These are phyloP conservation scores for Metridium senile DNA, from an alignment of 92 coral and sea anemone genomes.

Conservation along the genomic window DNA sequence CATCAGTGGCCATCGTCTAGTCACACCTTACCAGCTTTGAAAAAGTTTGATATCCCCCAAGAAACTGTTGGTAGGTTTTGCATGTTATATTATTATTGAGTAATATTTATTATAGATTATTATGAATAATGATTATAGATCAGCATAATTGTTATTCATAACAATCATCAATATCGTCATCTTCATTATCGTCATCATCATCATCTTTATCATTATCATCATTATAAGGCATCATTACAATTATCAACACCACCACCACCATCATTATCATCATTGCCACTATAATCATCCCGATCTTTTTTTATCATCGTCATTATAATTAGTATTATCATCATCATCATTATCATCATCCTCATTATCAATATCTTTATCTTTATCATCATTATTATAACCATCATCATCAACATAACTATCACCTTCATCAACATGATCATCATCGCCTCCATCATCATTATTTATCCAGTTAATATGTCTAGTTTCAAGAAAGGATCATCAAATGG, in stretches of 20 bases:
- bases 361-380: background rate
- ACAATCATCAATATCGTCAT: background rate
- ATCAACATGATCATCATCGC: background rate
- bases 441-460: background rate
- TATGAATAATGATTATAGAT: too few species aligned
- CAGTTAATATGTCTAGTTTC: background rate
- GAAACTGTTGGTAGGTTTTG: slow-evolving; percentile 27
- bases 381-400: background rate
- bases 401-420: background rate
- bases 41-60: slow-evolving; percentile 44
- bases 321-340: background rate
- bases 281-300: background rate
- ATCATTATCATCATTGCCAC: background rate
- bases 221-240: too few species aligned
- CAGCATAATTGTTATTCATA: background rate
- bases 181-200: background rate
- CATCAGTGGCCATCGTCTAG: slow-evolving; percentile 3
- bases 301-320: background rate
- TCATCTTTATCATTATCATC: too few species aligned
- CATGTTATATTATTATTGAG: too few species aligned
- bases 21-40: slow-evolving; percentile 22
- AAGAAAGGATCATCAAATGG: slow-evolving; percentile 13
- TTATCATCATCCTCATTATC: background rate
- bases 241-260: background rate
- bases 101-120: too few species aligned